Evolutionary conservation across 2,888 invertebrate genomes (phyloP), one percentile per base, ranked within the genome.

Genomic region (Aphrophora alni): DNA sequence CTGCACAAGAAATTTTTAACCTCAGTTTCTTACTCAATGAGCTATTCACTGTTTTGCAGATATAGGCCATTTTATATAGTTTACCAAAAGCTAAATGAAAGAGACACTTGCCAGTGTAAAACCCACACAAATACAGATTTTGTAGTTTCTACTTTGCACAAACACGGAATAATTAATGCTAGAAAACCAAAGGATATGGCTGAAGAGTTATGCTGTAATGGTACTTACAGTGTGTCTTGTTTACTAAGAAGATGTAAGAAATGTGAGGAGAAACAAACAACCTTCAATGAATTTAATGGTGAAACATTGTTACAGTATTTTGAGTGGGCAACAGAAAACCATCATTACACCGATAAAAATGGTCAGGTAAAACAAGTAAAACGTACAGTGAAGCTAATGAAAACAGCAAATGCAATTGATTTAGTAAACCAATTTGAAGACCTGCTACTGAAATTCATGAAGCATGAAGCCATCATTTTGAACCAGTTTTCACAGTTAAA

Each of bases 41-140:
- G 44, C n/a, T 76, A 28, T 28, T 8, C 59, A 25, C 28, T 51
- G n/a, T 76, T 76, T 76, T 76, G 76, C 51, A 76, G 28, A 51
- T 51, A 25, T 59, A 51, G 76, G 28, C 76, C 76, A 28, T 76
- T 76, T 17, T 76, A 28, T 25, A 59, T 76, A 27, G 51, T 51
- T n/a, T 76, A 68, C 14, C 76, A 76, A 76, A 76, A 76, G 51
- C 76, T 59, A 17, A 28, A 25, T 14, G 59, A 59, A 26, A 44
- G 76, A 28, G 76, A 76, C 28, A 76, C 76, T 25, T 76, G 76
- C 26, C 59, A 51, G 28, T 76, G 76, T 59, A 44, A 25, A 26
- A 17, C 27, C 10, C 72, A 72, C 27, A 27, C 38, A 38, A 72
- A 72, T 27, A 72, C 28, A 21, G 28, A 27, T 27, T 72, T 72